Evolutionary conservation across 2,113 vertebrate species (phyloP).

Genomic region (Epinephelus lanceolatus): DNA sequence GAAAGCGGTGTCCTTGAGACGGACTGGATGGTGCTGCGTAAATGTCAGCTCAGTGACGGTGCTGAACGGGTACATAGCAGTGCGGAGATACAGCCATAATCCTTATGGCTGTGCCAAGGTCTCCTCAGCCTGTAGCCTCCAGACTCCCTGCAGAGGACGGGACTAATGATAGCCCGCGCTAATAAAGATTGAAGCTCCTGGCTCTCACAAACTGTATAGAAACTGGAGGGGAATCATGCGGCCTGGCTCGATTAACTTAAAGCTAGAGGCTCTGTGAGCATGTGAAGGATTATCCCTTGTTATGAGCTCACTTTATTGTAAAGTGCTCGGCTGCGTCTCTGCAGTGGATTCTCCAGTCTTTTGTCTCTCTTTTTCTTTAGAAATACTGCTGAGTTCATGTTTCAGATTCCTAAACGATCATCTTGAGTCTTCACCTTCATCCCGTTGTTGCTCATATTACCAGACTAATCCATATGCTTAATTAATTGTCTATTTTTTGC

Average conservation of each 20-base stretch:
- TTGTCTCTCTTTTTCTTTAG: constrained; percentile 27
- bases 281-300: constrained; percentile 71
- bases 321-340: constrained; percentile 42
- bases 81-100: constrained; percentile 65
- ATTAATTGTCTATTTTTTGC: constrained; percentile 24
- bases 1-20: constrained; percentile 77
- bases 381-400: constrained; percentile 28
- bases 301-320: constrained; percentile 68
- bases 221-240: constrained; percentile 58
- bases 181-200: constrained; percentile 73
- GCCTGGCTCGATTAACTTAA: constrained; percentile 68
- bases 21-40: constrained; percentile 59
- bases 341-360: constrained; percentile 23
- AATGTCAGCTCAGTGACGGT: constrained; percentile 72
- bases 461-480: constrained; percentile 58
- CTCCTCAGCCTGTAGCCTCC: constrained; percentile 59
- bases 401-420: constrained; percentile 33
- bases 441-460: constrained; percentile 39
- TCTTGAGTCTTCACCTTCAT: constrained; percentile 50
- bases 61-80: constrained; percentile 31
- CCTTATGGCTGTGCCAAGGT: constrained; percentile 72
- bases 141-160: constrained; percentile 71
- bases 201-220: constrained; percentile 59
- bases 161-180: constrained; percentile 67
- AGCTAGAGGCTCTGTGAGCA: constrained; percentile 61